Percentiles rank a stretch among this genome's conserved stretches.
phyloP scores from a whole-genome alignment of 2,113 vertebrate genomes.

The Tragelaphus imberbis region DNA sequence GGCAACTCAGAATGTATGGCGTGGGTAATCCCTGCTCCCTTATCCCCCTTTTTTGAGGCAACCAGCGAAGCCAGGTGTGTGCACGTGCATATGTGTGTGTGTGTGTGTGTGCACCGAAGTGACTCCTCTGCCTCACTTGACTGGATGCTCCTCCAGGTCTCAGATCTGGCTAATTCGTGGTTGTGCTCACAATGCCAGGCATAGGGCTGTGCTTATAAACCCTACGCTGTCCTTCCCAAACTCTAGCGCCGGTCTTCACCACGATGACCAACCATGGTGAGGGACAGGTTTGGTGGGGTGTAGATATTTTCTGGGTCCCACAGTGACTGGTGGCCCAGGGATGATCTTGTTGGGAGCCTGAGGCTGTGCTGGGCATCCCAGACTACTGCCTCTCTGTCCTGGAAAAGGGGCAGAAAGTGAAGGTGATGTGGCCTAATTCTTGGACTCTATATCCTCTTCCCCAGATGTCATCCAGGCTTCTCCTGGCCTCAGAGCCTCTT shows the following conservation, averaged over 20 bases:
- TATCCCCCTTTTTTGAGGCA: background rate
- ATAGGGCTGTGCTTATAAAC: background rate
- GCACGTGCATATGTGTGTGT: too few species aligned
- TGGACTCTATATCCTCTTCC: background rate
- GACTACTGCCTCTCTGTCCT: background rate
- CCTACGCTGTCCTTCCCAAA: background rate
- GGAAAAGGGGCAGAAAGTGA: background rate
- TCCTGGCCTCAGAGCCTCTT: background rate
- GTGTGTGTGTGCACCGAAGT: accelerated
- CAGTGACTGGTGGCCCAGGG: background rate
- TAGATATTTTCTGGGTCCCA: background rate
- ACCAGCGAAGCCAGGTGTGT: background rate
- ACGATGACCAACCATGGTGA: background rate
- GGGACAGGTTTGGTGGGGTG: background rate
- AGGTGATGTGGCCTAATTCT: background rate
- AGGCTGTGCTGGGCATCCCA: background rate
- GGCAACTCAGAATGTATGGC: background rate
- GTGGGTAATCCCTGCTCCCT: background rate
- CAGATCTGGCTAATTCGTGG: background rate
- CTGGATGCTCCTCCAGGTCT: background rate
- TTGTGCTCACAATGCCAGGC: background rate
- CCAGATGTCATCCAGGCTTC: background rate
- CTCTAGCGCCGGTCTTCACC: background rate
- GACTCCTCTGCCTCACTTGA: background rate
- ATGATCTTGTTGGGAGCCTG: background rate